Percentiles rank a stretch among this genome's conserved stretches.
Conservation (phyloP, 2,888 invertebrate genomes). For the Epiblema foenella region DNA sequence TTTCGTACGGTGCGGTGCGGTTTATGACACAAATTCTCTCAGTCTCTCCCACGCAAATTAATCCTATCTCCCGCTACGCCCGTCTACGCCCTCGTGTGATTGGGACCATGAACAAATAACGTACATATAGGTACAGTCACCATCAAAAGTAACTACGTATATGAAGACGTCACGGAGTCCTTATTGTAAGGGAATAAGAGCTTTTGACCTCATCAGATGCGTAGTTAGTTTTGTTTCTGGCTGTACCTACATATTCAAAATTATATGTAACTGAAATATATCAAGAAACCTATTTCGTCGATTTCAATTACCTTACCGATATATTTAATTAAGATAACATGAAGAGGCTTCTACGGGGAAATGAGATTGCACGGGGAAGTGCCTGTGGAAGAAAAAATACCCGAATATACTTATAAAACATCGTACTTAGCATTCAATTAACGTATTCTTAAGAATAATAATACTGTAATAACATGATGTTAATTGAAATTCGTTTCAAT, state of each 20-base stretch:
- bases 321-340: conserved; percentile 32
- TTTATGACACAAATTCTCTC: too few species aligned
- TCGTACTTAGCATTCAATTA: background rate
- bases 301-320: conserved; percentile 9
- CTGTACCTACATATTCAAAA: background rate
- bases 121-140: too few species aligned
- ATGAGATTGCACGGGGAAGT: conserved; percentile 20
- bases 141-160: too few species aligned
- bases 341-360: conserved; percentile 22
- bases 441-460: background rate
- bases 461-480: too few species aligned
- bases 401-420: background rate
- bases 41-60: too few species aligned
- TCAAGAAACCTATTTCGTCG: conserved; percentile 4
- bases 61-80: too few species aligned
- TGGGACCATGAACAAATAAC: too few species aligned
- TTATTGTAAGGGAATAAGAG: too few species aligned
- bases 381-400: background rate
- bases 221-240: background rate
- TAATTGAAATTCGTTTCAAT: background rate
- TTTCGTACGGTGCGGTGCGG: too few species aligned
- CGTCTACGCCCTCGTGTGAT: too few species aligned
- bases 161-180: too few species aligned
- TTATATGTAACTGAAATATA: background rate
- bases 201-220: too few species aligned